Evolutionary conservation across 2,113 vertebrate species (phyloP).

Genomic region (Alligator mississippiensis): DNA sequence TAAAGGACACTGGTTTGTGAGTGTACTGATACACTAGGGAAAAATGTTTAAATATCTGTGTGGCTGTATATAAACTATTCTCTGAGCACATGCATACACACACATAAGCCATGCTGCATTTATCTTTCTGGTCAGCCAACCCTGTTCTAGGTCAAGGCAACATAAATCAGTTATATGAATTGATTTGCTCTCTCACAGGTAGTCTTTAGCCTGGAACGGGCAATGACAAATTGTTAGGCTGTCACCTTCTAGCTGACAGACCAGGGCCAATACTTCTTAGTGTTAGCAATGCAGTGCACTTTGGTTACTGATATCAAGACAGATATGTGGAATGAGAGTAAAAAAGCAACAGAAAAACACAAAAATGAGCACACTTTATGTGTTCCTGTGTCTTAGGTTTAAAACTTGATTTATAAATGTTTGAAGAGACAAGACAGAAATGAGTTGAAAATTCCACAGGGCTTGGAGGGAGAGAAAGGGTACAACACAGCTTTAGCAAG

Average conservation of each 20-base stretch:
- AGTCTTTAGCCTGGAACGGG: background rate
- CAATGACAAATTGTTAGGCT: background rate
- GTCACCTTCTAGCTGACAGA: background rate
- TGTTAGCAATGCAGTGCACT: background rate
- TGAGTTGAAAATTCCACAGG: slow-evolving; percentile 20
- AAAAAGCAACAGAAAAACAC: slow-evolving; percentile 13
- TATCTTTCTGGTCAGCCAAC: background rate
- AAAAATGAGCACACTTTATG: background rate
- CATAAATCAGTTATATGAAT: background rate
- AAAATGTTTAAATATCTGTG: background rate
- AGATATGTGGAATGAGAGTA: slow-evolving; percentile 7
- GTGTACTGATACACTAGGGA: background rate
- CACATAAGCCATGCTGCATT: accelerated
- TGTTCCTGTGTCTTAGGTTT: background rate
- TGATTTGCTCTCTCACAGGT: background rate
- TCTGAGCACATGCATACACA: accelerated
- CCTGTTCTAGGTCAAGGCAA: background rate
- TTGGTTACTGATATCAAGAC: background rate
- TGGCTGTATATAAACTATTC: background rate
- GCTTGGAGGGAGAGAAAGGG: slow-evolving; percentile 8
- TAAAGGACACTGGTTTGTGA: background rate
- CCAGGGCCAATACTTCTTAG: background rate
- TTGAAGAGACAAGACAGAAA: background rate
- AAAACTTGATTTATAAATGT: background rate
- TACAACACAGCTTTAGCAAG: background rate